Evolutionary conservation across 2,113 vertebrate species (phyloP).

Genomic region (Gallinago paraguaiae): DNA sequence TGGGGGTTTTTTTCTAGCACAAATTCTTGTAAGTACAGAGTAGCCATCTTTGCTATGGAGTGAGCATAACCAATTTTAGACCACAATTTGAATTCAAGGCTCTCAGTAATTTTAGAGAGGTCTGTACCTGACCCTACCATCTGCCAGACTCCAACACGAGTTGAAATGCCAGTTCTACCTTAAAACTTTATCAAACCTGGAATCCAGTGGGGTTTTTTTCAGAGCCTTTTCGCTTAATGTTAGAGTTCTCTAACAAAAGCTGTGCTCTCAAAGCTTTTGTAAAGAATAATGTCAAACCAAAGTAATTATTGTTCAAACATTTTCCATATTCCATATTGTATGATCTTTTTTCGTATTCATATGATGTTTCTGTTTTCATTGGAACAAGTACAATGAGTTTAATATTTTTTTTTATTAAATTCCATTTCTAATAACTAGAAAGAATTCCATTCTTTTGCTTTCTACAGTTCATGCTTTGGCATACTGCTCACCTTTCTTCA

Average conservation of each 20-base stretch:
- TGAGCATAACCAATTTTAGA: not conserved
- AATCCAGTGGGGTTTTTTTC: not conserved
- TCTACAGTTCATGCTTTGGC: not conserved
- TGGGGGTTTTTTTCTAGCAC: not conserved
- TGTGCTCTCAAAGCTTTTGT: not conserved
- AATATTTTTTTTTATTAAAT: conserved; percentile 69
- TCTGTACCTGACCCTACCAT: not conserved
- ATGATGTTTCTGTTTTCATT: conserved; percentile 53
- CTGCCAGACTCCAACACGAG: not conserved
- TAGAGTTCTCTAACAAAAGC: not conserved
- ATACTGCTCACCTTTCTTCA: conserved; percentile 14
- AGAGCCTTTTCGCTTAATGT: not conserved
- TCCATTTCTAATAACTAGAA: conserved; percentile 58
- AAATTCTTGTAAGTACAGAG: not conserved
- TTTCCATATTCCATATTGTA: not conserved
- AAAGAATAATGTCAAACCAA: not conserved
- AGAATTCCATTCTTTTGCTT: conserved; percentile 21
- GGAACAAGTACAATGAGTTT: conserved; percentile 17
- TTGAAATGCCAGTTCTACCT: not conserved
- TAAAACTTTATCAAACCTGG: not conserved
- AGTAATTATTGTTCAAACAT: conserved; percentile 11
- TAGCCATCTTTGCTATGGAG: not conserved
- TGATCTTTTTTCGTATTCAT: conserved; percentile 44
- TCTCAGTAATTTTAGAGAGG: not conserved
- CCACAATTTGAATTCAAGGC: not conserved